Percentiles rank a stretch among this genome's conserved stretches.
Conservation (phyloP, 2,888 invertebrate species). For the Synergus gifuensis region DNA sequence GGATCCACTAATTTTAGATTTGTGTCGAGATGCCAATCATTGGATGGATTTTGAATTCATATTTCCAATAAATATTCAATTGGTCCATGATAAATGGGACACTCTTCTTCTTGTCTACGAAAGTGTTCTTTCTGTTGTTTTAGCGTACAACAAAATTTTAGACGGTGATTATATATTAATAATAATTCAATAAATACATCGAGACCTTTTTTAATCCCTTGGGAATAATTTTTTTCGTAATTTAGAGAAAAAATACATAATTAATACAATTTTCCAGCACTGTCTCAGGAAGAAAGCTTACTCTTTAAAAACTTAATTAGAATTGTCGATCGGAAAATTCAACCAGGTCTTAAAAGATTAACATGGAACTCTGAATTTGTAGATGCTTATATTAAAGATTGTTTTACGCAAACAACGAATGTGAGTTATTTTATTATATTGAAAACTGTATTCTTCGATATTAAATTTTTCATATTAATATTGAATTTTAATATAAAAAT, state of each 20-base stretch:
- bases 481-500: neutral
- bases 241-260: no score
- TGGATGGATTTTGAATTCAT: conserved; percentile 86
- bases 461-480: neutral
- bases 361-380: conserved; percentile 87
- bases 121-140: conserved; percentile 85
- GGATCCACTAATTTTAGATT: conserved; percentile 84
- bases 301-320: conserved; percentile 87
- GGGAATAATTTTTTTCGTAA: neutral
- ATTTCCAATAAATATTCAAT: conserved; percentile 84
- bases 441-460: conserved; percentile 26
- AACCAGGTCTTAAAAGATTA: conserved; percentile 85
- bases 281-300: conserved; percentile 87
- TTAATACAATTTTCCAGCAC: conserved; percentile 75
- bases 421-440: conserved; percentile 75
- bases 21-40: conserved; percentile 86
- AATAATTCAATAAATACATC: neutral
- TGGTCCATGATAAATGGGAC: conserved; percentile 82
- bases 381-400: conserved; percentile 86
- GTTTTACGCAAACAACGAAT: conserved; percentile 83
- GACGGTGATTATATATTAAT: conserved; percentile 71
- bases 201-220: no score
- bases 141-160: conserved; percentile 89
- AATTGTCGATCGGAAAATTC: conserved; percentile 82
- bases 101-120: conserved; percentile 83